Base-by-base conservation (phyloP, 2,888 invertebrate species). In the Anthophora plumipes region DNA sequence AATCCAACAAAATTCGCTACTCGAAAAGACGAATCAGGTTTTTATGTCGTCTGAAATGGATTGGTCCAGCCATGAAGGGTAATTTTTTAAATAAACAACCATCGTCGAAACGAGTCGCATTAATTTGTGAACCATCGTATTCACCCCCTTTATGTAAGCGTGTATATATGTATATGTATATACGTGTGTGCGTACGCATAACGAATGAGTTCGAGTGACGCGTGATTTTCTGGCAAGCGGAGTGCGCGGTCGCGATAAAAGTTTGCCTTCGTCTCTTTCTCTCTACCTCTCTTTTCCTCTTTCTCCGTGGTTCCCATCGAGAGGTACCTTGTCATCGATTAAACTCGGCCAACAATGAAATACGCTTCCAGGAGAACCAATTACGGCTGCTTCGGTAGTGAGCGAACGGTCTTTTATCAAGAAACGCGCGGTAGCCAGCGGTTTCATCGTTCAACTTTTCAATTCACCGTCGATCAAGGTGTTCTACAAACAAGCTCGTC, bases 401-500 rank as follows among this genome's bases (percentile, higher is more conserved):
- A 31, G 50, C 54, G 31, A 67, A 61, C 57, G 71, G 66, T 67
- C 84, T 67, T 83, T 83, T 83, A 75, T 60, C 68, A 48, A n/a
- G n/a, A n/a, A n/a, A 54, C 31, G 57, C 68, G 43, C 86, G 77
- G 85, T 83, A 85, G 85, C 84, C 68, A 25, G 63, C 31, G 70
- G 39, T 64, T 67, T 73, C 77, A 68, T 81, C 80, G 71, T 71
- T 72, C 81, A 77, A 70, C 77, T 75, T 73, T 72, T 78, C 74
- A 74, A 86, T 82, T 82, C 84, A 77, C 64, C 79, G 72, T 70
- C 81, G 78, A 80, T 74, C 84, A 68, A 60, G 75, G 78, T 78
- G 78, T 83, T 67, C 68, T 69, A 66, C 84, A 82, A 85, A 85
- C 84, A 84, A 72, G 60, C 83, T 39, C 80, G 84, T 86, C 86